Base-by-base conservation (phyloP, 2,113 vertebrate species). In the Tragelaphus buxtoni region DNA sequence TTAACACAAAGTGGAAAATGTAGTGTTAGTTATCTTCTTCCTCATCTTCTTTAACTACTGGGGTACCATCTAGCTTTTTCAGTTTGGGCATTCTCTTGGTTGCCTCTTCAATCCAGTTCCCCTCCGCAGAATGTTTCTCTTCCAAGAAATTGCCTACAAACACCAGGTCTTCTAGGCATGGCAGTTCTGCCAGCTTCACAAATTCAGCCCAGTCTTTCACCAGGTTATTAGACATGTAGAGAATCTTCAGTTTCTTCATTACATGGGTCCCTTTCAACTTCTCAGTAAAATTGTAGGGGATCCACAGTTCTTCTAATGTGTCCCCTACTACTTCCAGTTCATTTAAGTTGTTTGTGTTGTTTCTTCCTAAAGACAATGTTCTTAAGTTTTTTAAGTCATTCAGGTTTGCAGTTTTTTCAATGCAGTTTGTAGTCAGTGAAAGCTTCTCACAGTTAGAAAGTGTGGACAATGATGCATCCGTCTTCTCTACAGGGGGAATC, bases 161-260 rank as follows among this genome's bases (percentile, higher is more conserved):
- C 94, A 99, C 99, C 98, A 99, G 98, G 95, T 99, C 99, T 77
- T 98, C 99, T 24, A 99, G 98, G 76, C 98, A 98, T 0, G 99
- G 99, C 92, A 99, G 97, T 32, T 99, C 99, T 81, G 99, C 99
- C 91, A 99, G 98, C 96, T 99, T 99, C 95, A 97, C 97, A 98
- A 99, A 99, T 98, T 99, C 99, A 74, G 98, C 99, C 99, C 99
- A 99, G 22, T 99, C 99, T 98, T 99, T 99, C 77, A 99, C 99
- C 95, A 99, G 98, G 98, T 99, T 99, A 98, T 99, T 99, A 96
- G 99, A 99, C 99, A 99, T 99, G 97, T 99, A 99, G 69, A 99
- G 99, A 97, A 99, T 99, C 97, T 98, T 99, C 86, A 99, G 97
- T 65, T 99, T 99, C 98, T 99, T 99, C 99, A 99, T 99, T 47